phyloP scores from a whole-genome alignment of 2,888 invertebrate genomes.

The Ommatoiulus sabulosus region DNA sequence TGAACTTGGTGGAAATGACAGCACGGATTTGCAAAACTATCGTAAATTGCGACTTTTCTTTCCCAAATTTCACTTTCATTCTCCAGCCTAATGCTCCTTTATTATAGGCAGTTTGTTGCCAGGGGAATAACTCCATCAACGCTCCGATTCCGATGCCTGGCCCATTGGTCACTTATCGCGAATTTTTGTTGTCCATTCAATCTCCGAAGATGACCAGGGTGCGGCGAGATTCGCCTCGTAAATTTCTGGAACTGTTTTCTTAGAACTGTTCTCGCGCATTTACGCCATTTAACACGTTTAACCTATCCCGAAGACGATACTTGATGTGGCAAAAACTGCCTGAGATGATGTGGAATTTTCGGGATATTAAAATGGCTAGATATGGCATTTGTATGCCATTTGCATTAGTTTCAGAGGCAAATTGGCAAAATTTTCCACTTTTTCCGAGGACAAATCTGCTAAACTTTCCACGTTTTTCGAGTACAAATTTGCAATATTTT shows the following conservation, averaged over 20 bases:
- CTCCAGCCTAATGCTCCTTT: not conserved
- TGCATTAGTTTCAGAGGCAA: no score
- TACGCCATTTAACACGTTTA: no score
- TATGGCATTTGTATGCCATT: no score
- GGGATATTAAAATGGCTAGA: no score
- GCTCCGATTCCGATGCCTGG: not conserved
- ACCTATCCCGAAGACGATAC: no score
- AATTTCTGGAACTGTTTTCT: not conserved
- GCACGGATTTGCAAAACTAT: not conserved
- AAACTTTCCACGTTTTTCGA: no score
- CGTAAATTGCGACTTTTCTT: constrained; percentile 8
- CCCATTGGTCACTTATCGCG: not conserved
- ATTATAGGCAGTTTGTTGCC: not conserved
- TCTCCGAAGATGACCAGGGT: not conserved
- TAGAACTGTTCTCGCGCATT: no score
- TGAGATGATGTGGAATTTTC: no score
- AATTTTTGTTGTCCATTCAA: not conserved
- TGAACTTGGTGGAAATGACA: not conserved
- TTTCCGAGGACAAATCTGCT: no score
- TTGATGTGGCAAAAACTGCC: no score
- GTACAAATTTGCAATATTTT: no score
- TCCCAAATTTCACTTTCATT: constrained; percentile 17
- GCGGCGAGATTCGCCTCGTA: not conserved
- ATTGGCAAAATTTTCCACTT: no score
- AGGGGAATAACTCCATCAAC: not conserved